Percentiles rank a stretch among this genome's conserved stretches.
phyloP scores from a whole-genome alignment of 2,113 vertebrate genomes.

The Emydura subglobosa region DNA sequence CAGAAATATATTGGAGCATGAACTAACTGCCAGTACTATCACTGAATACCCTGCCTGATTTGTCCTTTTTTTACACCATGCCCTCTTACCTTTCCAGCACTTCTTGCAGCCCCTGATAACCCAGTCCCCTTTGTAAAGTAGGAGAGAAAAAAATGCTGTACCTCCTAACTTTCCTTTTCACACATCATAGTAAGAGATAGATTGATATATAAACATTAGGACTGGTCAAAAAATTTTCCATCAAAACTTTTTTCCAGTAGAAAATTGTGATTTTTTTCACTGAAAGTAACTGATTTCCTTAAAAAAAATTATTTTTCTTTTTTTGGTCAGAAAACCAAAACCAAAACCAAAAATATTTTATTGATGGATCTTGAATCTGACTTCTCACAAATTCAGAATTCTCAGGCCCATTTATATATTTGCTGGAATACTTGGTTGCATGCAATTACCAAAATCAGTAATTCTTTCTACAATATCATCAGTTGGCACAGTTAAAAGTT shows the following conservation, averaged over 20 bases:
- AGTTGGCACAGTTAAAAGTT: neutral
- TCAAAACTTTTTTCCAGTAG: neutral
- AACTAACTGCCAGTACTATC: neutral
- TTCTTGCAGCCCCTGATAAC: neutral
- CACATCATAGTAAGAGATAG: neutral
- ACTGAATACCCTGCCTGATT: neutral
- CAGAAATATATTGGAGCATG: neutral
- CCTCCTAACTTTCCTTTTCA: neutral
- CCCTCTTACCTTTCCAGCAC: neutral
- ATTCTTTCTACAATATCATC: neutral
- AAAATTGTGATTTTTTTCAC: neutral
- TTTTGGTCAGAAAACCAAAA: neutral
- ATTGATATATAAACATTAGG: neutral
- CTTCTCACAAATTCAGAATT: neutral
- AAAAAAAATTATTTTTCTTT: neutral
- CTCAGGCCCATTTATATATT: neutral
- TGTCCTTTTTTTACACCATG: neutral
- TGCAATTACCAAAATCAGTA: neutral
- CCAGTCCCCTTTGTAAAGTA: neutral
- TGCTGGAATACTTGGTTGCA: neutral
- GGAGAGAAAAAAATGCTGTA: neutral
- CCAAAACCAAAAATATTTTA: neutral
- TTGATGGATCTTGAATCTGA: neutral
- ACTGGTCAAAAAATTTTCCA: neutral
- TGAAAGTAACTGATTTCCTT: neutral